Evolutionary conservation across 2,888 invertebrate species (phyloP).

Genomic region (Halictus ligatus): DNA sequence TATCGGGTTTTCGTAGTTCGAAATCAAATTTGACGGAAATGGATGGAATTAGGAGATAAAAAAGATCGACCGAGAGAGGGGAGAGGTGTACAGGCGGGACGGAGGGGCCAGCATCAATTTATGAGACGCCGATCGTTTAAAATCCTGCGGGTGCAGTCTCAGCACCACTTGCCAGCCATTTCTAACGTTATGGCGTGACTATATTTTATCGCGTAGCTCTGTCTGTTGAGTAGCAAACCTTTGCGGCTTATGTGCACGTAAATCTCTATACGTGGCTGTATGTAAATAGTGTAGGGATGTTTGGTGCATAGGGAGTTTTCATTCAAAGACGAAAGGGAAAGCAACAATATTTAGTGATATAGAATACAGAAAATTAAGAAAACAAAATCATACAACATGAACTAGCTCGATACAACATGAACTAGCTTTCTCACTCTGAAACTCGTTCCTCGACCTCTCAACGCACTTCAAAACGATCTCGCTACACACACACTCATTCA

Average conservation of each 20-base stretch:
- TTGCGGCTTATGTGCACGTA: background rate
- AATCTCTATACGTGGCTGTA: background rate
- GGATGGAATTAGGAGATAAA: constrained; percentile 28
- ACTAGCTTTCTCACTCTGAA: too few relatives aligned
- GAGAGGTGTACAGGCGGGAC: constrained; percentile 26
- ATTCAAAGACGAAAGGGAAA: too few relatives aligned
- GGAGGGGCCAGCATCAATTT: constrained; percentile 64
- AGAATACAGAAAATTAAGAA: too few relatives aligned
- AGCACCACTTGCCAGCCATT: constrained; percentile 62
- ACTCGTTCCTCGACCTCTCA: too few relatives aligned
- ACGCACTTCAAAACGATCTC: too few relatives aligned
- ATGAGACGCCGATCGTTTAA: constrained; percentile 67
- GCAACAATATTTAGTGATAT: too few relatives aligned
- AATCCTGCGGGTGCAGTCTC: constrained; percentile 62
- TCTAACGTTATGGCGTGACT: constrained; percentile 40
- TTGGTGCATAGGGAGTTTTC: too few relatives aligned
- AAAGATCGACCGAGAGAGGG: background rate
- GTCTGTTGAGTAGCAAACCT: constrained; percentile 28
- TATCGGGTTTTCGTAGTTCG: constrained; percentile 5
- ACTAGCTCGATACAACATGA: too few relatives aligned
- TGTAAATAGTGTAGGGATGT: too few relatives aligned
- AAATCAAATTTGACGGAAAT: constrained; percentile 33
- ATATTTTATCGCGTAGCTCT: constrained; percentile 34
- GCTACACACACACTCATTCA: too few relatives aligned
- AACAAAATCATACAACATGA: too few relatives aligned